These are phyloP conservation scores for Gadus macrocephalus DNA, from an alignment of 2,113 vertebrate genomes.

Conservation along the genomic window DNA sequence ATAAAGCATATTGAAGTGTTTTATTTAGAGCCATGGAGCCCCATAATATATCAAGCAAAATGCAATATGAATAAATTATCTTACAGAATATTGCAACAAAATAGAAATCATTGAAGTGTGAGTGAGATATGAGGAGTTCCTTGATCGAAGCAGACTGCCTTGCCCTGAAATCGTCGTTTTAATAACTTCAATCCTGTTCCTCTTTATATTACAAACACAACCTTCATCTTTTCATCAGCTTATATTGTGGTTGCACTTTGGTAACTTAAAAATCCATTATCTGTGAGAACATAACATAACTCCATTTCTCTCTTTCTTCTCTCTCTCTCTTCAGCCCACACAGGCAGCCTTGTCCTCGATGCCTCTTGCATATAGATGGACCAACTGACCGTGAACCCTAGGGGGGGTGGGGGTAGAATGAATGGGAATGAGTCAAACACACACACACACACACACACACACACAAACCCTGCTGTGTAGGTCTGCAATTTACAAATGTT, in stretches of 20 bases:
- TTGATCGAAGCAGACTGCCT: slow-evolving; percentile 19
- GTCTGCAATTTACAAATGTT: too few relatives aligned
- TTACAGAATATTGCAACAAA: background rate
- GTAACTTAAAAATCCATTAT: slow-evolving; percentile 4
- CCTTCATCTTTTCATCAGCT: background rate
- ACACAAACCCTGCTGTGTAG: too few relatives aligned
- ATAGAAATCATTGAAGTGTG: slow-evolving; percentile 9
- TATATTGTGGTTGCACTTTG: background rate
- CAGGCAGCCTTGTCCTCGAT: slow-evolving; percentile 62
- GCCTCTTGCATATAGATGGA: slow-evolving; percentile 78
- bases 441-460: background rate
- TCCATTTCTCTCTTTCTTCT: slow-evolving; percentile 32
- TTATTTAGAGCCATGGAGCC: too few relatives aligned
- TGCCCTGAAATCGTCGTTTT: slow-evolving; percentile 3
- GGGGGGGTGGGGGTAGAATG: background rate
- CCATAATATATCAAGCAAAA: too few relatives aligned
- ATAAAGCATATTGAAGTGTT: too few relatives aligned
- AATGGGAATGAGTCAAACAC: background rate
- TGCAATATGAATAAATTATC: background rate
- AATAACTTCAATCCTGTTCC: background rate
- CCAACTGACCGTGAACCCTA: slow-evolving; percentile 77
- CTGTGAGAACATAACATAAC: slow-evolving; percentile 18
- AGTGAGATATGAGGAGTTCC: slow-evolving; percentile 36
- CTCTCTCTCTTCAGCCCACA: slow-evolving; percentile 8
- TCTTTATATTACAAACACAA: background rate